These are phyloP conservation scores for Todiramphus saurophagus DNA, from an alignment of 2,113 vertebrate species.

Conservation along the genomic window DNA sequence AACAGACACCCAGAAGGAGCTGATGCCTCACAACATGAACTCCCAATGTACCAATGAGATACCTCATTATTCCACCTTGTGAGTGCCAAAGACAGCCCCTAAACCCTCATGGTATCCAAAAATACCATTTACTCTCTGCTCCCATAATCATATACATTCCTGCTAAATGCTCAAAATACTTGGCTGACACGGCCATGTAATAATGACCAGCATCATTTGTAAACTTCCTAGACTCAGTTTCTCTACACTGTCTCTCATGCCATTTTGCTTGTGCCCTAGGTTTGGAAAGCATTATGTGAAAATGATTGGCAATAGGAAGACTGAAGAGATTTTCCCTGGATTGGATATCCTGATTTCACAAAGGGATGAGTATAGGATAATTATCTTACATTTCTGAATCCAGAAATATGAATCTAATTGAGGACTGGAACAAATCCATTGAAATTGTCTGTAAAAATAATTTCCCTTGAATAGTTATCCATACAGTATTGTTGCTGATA, in stretches of 20 bases:
- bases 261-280: not conserved
- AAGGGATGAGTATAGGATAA: slow-evolving; percentile 28
- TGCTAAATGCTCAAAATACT: not conserved
- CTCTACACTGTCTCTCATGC: not conserved
- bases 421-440: slow-evolving; percentile 75
- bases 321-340: slow-evolving; percentile 27
- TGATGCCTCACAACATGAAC: not conserved
- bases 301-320: not conserved
- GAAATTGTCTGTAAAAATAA: slow-evolving; percentile 81
- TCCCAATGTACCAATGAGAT: not conserved
- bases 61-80: not conserved
- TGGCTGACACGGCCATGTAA: not conserved
- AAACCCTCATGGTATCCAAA: not conserved
- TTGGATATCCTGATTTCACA: slow-evolving; percentile 39
- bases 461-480: slow-evolving; percentile 80
- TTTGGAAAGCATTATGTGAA: not conserved
- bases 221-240: not conserved
- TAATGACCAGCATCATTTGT: not conserved
- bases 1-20: not conserved
- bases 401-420: slow-evolving; percentile 78
- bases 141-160: not conserved
- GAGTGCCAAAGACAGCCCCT: not conserved
- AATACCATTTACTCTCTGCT: not conserved
- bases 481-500: slow-evolving; percentile 78
- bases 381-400: slow-evolving; percentile 67